Evolutionary conservation across 2,888 invertebrate species (phyloP).

Genomic region (Nymphalis polychloros): DNA sequence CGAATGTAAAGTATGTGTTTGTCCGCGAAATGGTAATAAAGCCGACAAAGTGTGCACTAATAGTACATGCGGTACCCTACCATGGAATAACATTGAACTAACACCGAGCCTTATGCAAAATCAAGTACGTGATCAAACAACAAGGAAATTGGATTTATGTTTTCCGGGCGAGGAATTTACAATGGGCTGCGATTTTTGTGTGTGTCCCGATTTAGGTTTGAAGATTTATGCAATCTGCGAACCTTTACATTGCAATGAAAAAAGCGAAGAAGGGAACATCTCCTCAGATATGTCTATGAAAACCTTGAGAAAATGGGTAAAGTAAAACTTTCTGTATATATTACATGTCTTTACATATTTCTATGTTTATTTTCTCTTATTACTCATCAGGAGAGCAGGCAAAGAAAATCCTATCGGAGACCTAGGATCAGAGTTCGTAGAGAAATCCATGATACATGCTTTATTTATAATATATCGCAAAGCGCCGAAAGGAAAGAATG

Average conservation of each 20-base stretch:
- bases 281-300: not conserved
- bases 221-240: conserved; percentile 64
- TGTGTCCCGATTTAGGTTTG: conserved; percentile 71
- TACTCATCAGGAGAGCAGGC: not conserved
- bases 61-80: conserved; percentile 57
- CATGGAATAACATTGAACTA: conserved; percentile 60
- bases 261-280: conserved; percentile 12
- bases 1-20: conserved; percentile 73
- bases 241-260: conserved; percentile 51
- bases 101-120: conserved; percentile 54
- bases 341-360: not conserved
- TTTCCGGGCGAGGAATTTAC: conserved; percentile 72
- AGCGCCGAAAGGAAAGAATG: conserved; percentile 48
- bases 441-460: conserved; percentile 42
- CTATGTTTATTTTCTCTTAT: not conserved
- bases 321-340: not conserved
- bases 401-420: not conserved
- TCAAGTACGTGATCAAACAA: conserved; percentile 44
- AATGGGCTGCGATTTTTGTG: conserved; percentile 66
- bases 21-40: conserved; percentile 67
- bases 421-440: conserved; percentile 35
- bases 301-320: conserved; percentile 8
- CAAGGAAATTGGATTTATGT: conserved; percentile 60
- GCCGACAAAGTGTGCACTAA: conserved; percentile 62
- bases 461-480: conserved; percentile 44